phyloP scores from a whole-genome alignment of 2,113 vertebrate species.

The Coptodon rendalli region DNA sequence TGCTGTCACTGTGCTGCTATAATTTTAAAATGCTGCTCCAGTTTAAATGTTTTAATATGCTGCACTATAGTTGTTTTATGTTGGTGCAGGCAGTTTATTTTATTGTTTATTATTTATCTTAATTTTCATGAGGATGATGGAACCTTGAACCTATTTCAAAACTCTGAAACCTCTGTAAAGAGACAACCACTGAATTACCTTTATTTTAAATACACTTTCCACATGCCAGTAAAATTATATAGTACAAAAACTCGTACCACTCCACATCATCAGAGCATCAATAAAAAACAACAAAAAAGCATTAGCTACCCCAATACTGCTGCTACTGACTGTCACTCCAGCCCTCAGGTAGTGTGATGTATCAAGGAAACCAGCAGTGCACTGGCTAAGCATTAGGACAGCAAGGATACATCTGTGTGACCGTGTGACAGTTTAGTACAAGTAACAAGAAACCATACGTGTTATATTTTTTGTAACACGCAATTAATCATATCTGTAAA shows the following conservation, averaged over 20 bases:
- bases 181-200: not conserved
- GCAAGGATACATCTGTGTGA: not conserved
- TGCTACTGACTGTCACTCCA: not conserved
- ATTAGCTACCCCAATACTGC: not conserved
- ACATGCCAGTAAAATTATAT: not conserved
- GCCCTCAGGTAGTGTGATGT: not conserved
- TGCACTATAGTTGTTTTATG: not conserved
- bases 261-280: not conserved
- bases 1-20: not conserved
- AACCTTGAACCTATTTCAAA: not conserved
- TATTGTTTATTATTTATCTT: not conserved
- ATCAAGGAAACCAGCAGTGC: not conserved
- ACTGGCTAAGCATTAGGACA: not conserved
- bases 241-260: accelerated
- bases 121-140: not conserved
- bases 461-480: not conserved
- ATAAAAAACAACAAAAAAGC: not conserved
- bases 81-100: not conserved
- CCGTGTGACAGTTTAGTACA: not conserved
- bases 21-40: not conserved
- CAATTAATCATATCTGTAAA: not conserved
- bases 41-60: not conserved
- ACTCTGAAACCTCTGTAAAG: not conserved
- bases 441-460: not conserved
- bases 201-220: not conserved